phyloP scores from a whole-genome alignment of 2,797 vertebrate species.

The Erethizon dorsatum region DNA sequence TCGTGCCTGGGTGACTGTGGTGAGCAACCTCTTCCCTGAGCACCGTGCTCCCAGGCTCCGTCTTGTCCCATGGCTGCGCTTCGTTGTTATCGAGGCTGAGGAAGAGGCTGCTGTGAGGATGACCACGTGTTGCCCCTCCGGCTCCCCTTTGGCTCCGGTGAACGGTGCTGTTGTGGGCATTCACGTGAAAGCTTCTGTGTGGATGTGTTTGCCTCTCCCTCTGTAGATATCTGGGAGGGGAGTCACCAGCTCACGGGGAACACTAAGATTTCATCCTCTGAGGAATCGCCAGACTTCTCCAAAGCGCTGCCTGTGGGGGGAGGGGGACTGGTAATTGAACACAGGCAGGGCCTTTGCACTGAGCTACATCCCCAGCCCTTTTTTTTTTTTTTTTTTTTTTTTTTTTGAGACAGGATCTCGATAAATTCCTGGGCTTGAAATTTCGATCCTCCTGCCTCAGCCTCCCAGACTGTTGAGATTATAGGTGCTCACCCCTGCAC shows the following conservation, averaged over 20 bases:
- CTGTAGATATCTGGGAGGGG: too few species aligned
- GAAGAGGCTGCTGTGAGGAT: fast-evolving
- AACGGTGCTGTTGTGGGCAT: background rate
- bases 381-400: too few species aligned
- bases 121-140: fast-evolving
- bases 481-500: too few species aligned
- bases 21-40: background rate
- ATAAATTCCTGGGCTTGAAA: too few species aligned
- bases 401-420: too few species aligned
- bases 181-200: fast-evolving
- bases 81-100: background rate
- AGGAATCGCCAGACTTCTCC: background rate
- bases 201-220: background rate
- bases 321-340: too few species aligned
- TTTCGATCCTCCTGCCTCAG: too few species aligned
- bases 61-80: fast-evolving
- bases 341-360: too few species aligned
- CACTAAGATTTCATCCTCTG: fast-evolving
- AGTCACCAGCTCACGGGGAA: fast-evolving
- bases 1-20: fast-evolving
- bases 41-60: fast-evolving
- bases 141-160: background rate
- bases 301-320: background rate
- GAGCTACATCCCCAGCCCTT: too few species aligned
- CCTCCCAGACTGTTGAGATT: too few species aligned